phyloP scores from a whole-genome alignment of 2,797 vertebrate genomes.

The Avahi laniger region DNA sequence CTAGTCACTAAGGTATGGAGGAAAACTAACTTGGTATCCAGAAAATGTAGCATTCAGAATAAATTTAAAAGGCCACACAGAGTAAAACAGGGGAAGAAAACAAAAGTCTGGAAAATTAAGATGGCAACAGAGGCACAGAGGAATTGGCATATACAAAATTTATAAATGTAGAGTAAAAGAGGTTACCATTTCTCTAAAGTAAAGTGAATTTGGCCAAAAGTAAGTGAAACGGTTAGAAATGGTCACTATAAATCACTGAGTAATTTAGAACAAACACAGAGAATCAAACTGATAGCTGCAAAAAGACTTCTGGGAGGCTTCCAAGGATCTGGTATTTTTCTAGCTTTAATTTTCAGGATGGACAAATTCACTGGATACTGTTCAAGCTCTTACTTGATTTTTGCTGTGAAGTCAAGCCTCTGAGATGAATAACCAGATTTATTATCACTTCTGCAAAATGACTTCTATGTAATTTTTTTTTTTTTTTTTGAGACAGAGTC shows the following conservation, averaged over 20 bases:
- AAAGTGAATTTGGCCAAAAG: conserved; percentile 25
- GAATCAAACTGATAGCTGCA: background rate
- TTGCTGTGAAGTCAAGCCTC: background rate
- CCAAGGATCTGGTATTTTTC: background rate
- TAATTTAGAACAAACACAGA: conserved; percentile 12
- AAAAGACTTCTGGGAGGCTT: background rate
- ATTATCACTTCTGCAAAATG: background rate
- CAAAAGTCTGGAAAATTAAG: background rate
- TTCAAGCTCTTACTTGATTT: background rate
- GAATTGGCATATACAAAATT: background rate
- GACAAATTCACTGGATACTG: background rate
- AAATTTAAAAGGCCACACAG: background rate
- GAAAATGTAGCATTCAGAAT: background rate
- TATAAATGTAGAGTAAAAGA: background rate
- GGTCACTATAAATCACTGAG: background rate
- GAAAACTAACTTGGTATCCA: background rate
- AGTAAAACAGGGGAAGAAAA: background rate
- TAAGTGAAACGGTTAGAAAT: background rate
- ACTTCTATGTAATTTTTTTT: no score
- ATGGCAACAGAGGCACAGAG: background rate
- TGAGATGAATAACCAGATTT: background rate
- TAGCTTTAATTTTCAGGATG: conserved; percentile 19
- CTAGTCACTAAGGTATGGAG: background rate
- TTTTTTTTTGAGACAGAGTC: no score
- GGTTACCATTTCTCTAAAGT: background rate